A percentile compares a stretch with the other conserved stretches of the same genome.
Evolutionary conservation across 2,888 invertebrate genomes (phyloP).

Genomic region (Yponomeuta evonymella): DNA sequence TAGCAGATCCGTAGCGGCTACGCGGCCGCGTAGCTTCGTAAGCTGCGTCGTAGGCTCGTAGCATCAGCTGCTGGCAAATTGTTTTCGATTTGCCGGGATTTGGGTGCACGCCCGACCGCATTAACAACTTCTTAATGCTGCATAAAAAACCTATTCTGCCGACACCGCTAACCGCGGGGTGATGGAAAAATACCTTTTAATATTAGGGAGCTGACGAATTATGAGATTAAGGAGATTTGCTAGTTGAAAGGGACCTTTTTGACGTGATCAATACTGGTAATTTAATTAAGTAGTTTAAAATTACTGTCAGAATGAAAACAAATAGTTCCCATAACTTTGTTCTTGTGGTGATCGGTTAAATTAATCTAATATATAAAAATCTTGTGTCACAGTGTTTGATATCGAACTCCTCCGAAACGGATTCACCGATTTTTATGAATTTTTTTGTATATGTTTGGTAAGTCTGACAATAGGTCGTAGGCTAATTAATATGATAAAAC

Average conservation of each 20-base stretch:
- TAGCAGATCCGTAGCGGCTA: slow-evolving; percentile 25
- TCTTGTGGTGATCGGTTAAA: too few species aligned
- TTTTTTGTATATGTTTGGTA: too few species aligned
- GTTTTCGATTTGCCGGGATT: slow-evolving; percentile 72
- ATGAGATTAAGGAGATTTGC: background rate
- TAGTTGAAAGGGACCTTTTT: background rate
- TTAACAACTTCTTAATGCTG: slow-evolving; percentile 16
- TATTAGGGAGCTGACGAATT: slow-evolving; percentile 1
- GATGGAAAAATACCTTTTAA: background rate
- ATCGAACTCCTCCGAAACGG: too few species aligned
- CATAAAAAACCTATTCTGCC: slow-evolving; percentile 14
- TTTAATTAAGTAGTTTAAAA: too few species aligned
- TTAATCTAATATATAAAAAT: too few species aligned
- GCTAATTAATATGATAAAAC: too few species aligned
- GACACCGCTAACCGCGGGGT: background rate
- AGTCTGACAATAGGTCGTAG: too few species aligned
- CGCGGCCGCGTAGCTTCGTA: slow-evolving; percentile 25
- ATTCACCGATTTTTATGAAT: too few species aligned
- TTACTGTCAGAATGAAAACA: too few species aligned
- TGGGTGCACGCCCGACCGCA: slow-evolving; percentile 35
- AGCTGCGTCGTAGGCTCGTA: slow-evolving; percentile 34
- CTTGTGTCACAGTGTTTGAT: too few species aligned
- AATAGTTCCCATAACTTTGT: too few species aligned
- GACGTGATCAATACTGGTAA: too few species aligned
- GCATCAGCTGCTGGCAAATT: slow-evolving; percentile 71